Base-by-base conservation (phyloP, 2,797 vertebrate genomes). In the Pteropus rufus region DNA sequence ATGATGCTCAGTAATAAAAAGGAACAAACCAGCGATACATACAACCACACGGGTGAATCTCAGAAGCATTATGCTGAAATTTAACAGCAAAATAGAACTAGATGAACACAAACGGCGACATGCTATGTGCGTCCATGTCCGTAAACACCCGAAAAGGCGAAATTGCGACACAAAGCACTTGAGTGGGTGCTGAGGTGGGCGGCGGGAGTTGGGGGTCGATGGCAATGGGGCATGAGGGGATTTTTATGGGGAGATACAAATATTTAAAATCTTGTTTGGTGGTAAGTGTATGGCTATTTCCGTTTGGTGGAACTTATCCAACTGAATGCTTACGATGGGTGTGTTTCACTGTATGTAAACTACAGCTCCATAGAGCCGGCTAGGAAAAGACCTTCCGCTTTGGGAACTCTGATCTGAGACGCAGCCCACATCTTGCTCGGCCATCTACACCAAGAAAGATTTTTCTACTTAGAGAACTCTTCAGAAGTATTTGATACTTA, bases 91-190 rank as follows among this genome's bases (percentile, higher is more conserved):
- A 67, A 34, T 7, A 19, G 56, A 31, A 81, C 29, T 15, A 34
- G 39, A n/a, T 31, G 2, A 29, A 39, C 58, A 24, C 41, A 12
- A 19, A n/a, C 29, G 49, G 26, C 23, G 21, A 4, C 46, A 0
- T 2, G 1, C 44, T 1, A 4, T 15, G 12, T 1, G 8, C 1
- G 1, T 34, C 18, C 2, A 0, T 10, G 16, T 10, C 0, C 8
- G 4, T 2, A 10, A 58, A 12, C 31, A 12, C 82, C 4, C 23
- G 62, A 26, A 29, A 64, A 52, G 49, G 16, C n/a, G 18, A 9
- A 5, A 0, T 0, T 34, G 36, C 56, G 12, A 2, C 16, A 14
- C 39, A 41, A 54, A 23, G 36, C 80, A 73, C 31, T 0, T 6
- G 54, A 2, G 44, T 4, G 11, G 26, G 4, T 64, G 39, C 11